Percentiles rank a stretch among this genome's conserved stretches.
Evolutionary conservation across 2,113 vertebrate species (phyloP).

Genomic region (Bagarius yarrelli): DNA sequence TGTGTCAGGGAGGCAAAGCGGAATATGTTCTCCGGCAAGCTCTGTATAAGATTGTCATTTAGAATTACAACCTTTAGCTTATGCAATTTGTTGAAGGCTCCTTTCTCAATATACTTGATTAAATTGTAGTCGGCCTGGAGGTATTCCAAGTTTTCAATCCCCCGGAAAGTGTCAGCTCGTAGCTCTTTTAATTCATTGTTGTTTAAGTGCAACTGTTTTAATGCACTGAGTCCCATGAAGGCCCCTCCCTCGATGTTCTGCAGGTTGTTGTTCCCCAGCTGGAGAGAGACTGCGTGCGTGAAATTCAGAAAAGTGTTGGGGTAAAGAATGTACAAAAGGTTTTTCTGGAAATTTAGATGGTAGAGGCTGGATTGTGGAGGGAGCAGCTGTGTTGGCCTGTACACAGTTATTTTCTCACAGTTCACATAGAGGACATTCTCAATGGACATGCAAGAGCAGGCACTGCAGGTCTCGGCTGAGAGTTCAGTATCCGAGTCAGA

Average conservation of each 20-base stretch:
- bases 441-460: constrained; percentile 94
- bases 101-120: constrained; percentile 97
- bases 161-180: constrained; percentile 93
- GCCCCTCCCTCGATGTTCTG: constrained; percentile 98
- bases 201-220: constrained; percentile 98
- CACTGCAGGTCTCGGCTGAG: constrained; percentile 92
- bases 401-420: constrained; percentile 95
- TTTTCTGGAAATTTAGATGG: constrained; percentile 98
- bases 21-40: constrained; percentile 97
- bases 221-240: constrained; percentile 88
- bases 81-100: constrained; percentile 98
- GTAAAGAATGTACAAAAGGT: constrained; percentile 90
- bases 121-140: constrained; percentile 99
- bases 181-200: constrained; percentile 98
- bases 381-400: constrained; percentile 92
- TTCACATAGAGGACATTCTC: constrained; percentile 98
- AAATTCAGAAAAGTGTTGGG: constrained; percentile 97
- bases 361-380: constrained; percentile 92
- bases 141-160: constrained; percentile 99
- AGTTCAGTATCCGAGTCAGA: constrained; percentile 83
- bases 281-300: constrained; percentile 94
- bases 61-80: constrained; percentile 96
- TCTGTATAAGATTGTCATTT: constrained; percentile 96
- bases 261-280: constrained; percentile 96
- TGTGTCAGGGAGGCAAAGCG: constrained; percentile 97